phyloP scores from a whole-genome alignment of 2,797 vertebrate genomes.

The Takifugu ocellatus region DNA sequence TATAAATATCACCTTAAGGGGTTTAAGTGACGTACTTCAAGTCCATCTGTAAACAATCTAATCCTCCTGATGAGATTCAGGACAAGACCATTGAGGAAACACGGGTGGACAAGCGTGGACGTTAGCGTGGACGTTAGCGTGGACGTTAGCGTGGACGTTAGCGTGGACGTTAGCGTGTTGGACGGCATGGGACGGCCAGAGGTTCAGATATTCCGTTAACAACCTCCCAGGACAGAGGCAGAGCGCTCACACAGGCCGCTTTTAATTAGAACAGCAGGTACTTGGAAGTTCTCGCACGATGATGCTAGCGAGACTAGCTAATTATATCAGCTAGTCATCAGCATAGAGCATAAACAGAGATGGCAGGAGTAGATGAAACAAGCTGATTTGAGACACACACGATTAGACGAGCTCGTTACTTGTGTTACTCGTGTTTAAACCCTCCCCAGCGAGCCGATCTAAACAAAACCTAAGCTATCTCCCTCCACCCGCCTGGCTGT shows the following conservation, averaged over 20 bases:
- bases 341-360: conserved; percentile 25
- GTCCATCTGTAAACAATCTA: conserved; percentile 53
- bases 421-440: too few species aligned
- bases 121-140: conserved; percentile 2
- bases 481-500: too few species aligned
- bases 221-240: too few species aligned
- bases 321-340: conserved; percentile 21
- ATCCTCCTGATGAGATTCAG: conserved; percentile 38
- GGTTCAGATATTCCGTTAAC: too few species aligned
- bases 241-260: background rate
- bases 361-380: background rate
- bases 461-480: too few species aligned
- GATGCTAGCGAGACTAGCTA: conserved; percentile 29
- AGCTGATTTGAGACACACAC: background rate
- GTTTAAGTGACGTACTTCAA: conserved; percentile 49
- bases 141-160: background rate
- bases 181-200: background rate
- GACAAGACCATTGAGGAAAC: too few species aligned
- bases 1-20: conserved; percentile 63
- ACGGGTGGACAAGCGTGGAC: background rate
- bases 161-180: background rate
- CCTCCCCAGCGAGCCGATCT: too few species aligned
- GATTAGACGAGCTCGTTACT: too few species aligned
- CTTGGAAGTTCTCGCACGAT: conserved; percentile 19
- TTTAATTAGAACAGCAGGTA: conserved; percentile 39